Percentiles rank a stretch among this genome's conserved stretches.
These are phyloP conservation scores for Daphoenositta chrysoptera DNA, from an alignment of 2,113 vertebrate species.

Conservation along the genomic window DNA sequence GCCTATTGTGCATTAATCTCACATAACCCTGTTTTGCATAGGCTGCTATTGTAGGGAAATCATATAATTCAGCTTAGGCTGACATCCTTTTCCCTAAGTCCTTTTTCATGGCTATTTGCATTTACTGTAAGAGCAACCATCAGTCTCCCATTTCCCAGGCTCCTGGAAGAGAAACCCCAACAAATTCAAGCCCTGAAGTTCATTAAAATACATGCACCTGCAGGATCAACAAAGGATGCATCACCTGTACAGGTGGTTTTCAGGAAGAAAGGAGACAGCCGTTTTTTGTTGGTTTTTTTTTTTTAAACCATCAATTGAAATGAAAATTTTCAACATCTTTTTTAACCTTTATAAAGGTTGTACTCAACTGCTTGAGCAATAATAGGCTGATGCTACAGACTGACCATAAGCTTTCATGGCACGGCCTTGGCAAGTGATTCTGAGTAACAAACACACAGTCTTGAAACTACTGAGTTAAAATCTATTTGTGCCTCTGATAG, in stretches of 20 bases:
- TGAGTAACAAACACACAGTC: neutral
- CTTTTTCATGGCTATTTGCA: neutral
- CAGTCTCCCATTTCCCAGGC: neutral
- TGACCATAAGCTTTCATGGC: neutral
- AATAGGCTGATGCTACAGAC: neutral
- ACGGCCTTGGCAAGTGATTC: neutral
- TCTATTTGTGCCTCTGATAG: neutral
- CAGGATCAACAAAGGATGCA: neutral
- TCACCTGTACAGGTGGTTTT: neutral
- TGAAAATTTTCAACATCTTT: neutral
- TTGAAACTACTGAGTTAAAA: neutral
- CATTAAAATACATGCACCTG: neutral
- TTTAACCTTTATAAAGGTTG: neutral
- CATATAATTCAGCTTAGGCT: neutral
- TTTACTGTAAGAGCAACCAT: neutral
- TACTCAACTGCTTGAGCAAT: neutral
- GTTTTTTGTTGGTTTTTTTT: neutral
- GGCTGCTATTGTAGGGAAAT: neutral
- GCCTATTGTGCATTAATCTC: neutral
- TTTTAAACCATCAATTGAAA: neutral
- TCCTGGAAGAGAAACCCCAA: neutral
- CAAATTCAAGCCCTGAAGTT: neutral
- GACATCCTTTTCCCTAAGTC: neutral
- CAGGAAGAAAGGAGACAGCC: neutral
- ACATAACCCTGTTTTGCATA: neutral